Evolutionary conservation across 1,140 invertebrate genomes (phyloP), one percentile per base, ranked within the genome.

Genomic region (Nasonia longicornis): DNA sequence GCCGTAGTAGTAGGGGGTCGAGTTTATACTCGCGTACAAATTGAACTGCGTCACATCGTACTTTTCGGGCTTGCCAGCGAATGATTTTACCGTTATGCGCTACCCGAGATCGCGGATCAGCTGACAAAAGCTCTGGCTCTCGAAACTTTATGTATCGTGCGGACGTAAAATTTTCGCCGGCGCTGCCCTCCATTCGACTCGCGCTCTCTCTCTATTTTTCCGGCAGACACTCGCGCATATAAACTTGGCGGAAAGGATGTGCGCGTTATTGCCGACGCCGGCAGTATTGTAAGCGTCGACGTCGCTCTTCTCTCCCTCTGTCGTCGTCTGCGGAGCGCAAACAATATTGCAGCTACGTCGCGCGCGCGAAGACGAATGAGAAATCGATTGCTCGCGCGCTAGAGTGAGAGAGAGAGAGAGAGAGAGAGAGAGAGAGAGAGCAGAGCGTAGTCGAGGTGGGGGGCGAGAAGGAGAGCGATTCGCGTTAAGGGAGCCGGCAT

Each of bases 351-450:
- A 66, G 64, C 45, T 12, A 26, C 42, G 45, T 52, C 71, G 67
- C 64, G 26, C 64, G 64, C 79, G 35, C 80, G 78, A 85, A 83
- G 84, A 84, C 81, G 79, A 83, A 85, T 83, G 83, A 80, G 81
- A 83, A 83, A 85, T 85, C 82, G 83, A 85, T 84, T 80, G 81
- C 75, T 58, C 2, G 29, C 1, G 22, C 66, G 29, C 1, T 38
- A 73, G 78, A 12, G 70, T 48, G 77, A 35, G 69, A 22, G 29
- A 69, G 16, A 38, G 38, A 7, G 42, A 20, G 2, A 67, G 79
- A 73, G 69, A 26, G 35, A 22, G 29, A 69, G 16, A 38, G 38
- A 7, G 42, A 20, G 2, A 67, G 79, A 73, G 69, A 26, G 35
- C 14, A 45, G 22, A 74, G 7, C 38, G 31, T 3, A 31, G 20